Evolutionary conservation across 2,113 vertebrate species (phyloP).

Genomic region (Pterocles burchelli): DNA sequence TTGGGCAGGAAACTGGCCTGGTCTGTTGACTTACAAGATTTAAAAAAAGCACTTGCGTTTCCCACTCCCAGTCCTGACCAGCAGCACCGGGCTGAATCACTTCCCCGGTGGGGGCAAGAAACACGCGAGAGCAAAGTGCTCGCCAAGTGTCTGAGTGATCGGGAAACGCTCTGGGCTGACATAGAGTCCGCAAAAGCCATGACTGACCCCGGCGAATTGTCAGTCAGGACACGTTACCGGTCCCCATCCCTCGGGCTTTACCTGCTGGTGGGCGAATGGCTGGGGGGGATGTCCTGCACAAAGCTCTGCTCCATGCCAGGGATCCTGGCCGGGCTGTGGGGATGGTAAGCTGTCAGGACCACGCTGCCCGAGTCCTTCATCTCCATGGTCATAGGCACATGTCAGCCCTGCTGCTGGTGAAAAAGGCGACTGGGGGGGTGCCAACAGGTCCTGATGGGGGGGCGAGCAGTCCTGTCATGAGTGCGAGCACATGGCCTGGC

Average conservation of each 20-base stretch:
- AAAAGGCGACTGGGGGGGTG: background rate
- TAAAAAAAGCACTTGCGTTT: background rate
- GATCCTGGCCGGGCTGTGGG: constrained; percentile 77
- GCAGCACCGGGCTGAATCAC: background rate
- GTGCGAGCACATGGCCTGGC: background rate
- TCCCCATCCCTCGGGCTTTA: constrained; percentile 24
- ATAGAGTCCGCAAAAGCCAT: fast-evolving
- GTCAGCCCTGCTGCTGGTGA: background rate
- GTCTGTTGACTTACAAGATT: background rate
- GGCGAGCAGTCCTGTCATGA: background rate
- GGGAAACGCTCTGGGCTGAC: fast-evolving
- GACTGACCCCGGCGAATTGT: fast-evolving
- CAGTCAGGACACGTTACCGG: fast-evolving
- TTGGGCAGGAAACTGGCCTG: background rate
- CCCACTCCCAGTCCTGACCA: background rate
- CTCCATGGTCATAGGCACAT: constrained; percentile 80
- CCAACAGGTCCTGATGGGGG: background rate
- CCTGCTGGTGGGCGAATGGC: constrained; percentile 74
- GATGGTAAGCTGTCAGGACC: constrained; percentile 88
- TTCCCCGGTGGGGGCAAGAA: background rate
- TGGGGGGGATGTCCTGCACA: constrained; percentile 61
- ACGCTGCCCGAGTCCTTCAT: constrained; percentile 85
- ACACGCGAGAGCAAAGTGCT: background rate
- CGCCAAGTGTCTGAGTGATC: background rate
- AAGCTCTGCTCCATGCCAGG: constrained; percentile 73